A percentile compares a stretch with the other conserved stretches of the same genome.
phyloP scores from a whole-genome alignment of 2,888 invertebrate species.

The Andricus quercusramuli region DNA sequence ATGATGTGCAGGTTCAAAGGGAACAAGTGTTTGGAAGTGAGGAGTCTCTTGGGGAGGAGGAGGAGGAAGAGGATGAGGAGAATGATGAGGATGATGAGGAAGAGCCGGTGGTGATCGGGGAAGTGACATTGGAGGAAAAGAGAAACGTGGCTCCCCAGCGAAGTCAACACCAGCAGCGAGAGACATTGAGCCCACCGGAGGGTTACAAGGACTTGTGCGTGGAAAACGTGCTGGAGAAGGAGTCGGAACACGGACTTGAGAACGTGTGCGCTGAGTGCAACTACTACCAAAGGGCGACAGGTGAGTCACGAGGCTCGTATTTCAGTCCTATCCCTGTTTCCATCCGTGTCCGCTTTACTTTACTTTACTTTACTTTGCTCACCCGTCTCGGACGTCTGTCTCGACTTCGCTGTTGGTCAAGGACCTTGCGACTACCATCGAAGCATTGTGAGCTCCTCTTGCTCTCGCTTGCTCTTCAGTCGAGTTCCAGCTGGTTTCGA shows the following conservation, averaged over 20 bases:
- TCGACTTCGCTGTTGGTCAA: conserved; percentile 56
- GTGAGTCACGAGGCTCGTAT: conserved; percentile 73
- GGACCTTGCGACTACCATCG: conserved; percentile 48
- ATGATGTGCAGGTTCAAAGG: conserved; percentile 63
- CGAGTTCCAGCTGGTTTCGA: neutral
- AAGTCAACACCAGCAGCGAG: conserved; percentile 79
- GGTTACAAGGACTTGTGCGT: conserved; percentile 92
- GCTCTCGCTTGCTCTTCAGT: neutral
- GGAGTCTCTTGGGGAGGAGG: conserved; percentile 61
- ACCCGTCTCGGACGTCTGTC: conserved; percentile 52
- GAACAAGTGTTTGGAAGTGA: conserved; percentile 52
- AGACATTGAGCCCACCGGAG: conserved; percentile 93
- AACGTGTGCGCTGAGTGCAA: conserved; percentile 83
- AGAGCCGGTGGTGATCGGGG: conserved; percentile 51
- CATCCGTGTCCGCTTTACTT: conserved; percentile 44
- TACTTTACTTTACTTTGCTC: conserved; percentile 39
- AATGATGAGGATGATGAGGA: conserved; percentile 53
- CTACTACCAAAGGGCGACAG: conserved; percentile 80
- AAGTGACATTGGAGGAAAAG: conserved; percentile 48
- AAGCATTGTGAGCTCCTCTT: neutral
- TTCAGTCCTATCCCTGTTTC: conserved; percentile 43
- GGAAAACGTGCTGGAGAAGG: conserved; percentile 63
- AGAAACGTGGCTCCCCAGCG: conserved; percentile 51
- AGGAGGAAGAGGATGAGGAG: conserved; percentile 50
- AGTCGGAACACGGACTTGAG: conserved; percentile 55